Base-by-base conservation (phyloP, 2,797 vertebrate species). In the Buphagus erythrorhynchus region DNA sequence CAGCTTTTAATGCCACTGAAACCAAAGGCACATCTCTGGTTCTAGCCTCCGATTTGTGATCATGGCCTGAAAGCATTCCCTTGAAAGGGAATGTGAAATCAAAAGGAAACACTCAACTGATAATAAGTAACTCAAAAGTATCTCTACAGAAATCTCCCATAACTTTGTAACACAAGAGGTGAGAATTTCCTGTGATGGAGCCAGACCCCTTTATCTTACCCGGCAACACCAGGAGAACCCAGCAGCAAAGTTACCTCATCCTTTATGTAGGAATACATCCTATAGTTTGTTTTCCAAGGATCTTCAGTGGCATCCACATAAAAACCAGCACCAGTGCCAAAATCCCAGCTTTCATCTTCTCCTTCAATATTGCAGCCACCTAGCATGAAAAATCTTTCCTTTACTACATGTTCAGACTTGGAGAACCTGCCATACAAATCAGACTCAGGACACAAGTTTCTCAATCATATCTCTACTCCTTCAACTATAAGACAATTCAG, bases 261-360 rank as follows among this genome's bases (percentile, higher is more conserved):
- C 0, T 98, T 99, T 78, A 99, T 10, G 8, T 99, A 99, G 9
- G 99, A 98, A 95, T 99, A 99, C 99, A 99, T 99, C 95, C 98
- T 98, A 76, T 99, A 99, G 98, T 99, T 99, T 31, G 96, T 98
- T 96, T 99, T 99, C 99, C 99, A 99, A 22, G 98, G 99, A 0
- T 99, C 99, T 97, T 99, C 97, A 24, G 99, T 99, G 85, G 99
- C 98, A 77, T 99, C 97, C 21, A 99, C 98, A 17, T 99, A 99
- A 97, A 99, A 99, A 20, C 99, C 99, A 35, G 99, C 99, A 54
- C 99, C 99, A 0, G 99, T 99, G 67, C 99, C 99, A 26, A 99
- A 99, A 92, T 99, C 99, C 99, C 99, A 99, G 98, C 97, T 99
- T 58, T 99, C 99, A 5, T 99, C 99, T 97, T 99, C 99, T 24